Conservation (phyloP, 2,113 vertebrate species). For the Phrynosoma platyrhinos region DNA sequence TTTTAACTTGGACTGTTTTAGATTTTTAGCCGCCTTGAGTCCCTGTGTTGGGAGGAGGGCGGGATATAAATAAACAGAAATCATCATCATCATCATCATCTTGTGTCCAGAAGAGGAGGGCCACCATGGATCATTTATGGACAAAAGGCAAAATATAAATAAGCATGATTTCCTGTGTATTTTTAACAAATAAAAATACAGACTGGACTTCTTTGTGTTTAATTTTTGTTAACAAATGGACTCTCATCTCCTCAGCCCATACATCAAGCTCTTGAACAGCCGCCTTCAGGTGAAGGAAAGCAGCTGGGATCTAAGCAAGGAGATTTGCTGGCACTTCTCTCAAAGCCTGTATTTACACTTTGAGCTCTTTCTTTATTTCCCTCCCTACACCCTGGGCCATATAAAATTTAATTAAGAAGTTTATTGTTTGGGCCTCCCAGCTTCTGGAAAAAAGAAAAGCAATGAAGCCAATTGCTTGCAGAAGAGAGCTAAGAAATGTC, state of each 20-base stretch:
- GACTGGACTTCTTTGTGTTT: neutral
- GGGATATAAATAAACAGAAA: no score
- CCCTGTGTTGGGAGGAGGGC: no score
- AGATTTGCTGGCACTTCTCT: neutral
- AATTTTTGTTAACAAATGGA: constrained; percentile 1
- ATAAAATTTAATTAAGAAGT: constrained; percentile 1
- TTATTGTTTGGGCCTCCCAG: neutral
- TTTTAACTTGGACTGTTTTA: no score
- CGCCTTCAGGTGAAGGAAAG: neutral
- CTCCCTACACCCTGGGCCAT: neutral
- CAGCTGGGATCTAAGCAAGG: neutral
- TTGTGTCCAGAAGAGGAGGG: no score
- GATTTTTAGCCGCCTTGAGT: no score
- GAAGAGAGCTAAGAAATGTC: constrained; percentile 36
- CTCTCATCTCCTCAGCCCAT: neutral
- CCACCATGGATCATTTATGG: no score
- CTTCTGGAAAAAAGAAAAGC: neutral
- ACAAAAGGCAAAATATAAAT: no score
- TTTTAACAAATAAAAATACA: neutral
- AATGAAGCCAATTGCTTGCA: neutral
- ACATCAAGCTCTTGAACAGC: fast-evolving
- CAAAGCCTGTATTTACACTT: constrained; percentile 9
- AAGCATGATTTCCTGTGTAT: no score
- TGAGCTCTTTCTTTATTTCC: neutral
- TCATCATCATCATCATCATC: no score